phyloP scores from a whole-genome alignment of 2,888 invertebrate genomes.

The Thysanoteuthis rhombus region DNA sequence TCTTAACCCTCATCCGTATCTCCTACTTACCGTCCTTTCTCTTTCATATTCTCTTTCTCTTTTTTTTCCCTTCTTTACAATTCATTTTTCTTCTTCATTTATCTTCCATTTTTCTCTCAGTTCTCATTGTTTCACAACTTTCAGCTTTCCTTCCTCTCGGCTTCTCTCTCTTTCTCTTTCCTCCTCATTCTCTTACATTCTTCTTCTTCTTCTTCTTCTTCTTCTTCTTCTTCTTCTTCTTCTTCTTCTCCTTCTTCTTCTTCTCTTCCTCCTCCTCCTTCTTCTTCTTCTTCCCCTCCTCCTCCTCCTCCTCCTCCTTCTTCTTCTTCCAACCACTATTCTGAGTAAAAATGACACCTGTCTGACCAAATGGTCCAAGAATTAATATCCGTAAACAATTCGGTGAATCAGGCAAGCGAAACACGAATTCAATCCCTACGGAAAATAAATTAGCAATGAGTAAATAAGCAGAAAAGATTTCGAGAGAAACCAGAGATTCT shows the following conservation, averaged over 20 bases:
- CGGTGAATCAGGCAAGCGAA: too few relatives aligned
- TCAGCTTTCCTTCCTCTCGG: too few relatives aligned
- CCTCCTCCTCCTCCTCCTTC: neutral
- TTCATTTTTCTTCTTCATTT: too few relatives aligned
- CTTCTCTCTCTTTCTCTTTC: too few relatives aligned
- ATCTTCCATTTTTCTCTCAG: too few relatives aligned
- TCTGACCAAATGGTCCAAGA: neutral
- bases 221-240: neutral
- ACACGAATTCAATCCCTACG: neutral
- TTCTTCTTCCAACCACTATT: too few relatives aligned
- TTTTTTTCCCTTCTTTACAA: too few relatives aligned
- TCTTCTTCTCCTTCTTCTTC: neutral
- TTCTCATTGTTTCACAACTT: too few relatives aligned
- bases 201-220: neutral
- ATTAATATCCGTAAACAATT: neutral
- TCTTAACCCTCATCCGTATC: too few relatives aligned
- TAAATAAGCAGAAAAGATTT: neutral
- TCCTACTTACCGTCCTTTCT: too few relatives aligned
- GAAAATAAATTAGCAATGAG: neutral
- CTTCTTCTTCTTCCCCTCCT: neutral
- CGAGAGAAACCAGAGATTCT: neutral
- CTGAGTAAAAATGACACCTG: neutral
- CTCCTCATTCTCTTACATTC: too few relatives aligned
- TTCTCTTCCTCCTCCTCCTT: neutral
- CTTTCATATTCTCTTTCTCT: too few relatives aligned